phyloP scores from a whole-genome alignment of 2,888 invertebrate genomes.

The Parelbella ahira region DNA sequence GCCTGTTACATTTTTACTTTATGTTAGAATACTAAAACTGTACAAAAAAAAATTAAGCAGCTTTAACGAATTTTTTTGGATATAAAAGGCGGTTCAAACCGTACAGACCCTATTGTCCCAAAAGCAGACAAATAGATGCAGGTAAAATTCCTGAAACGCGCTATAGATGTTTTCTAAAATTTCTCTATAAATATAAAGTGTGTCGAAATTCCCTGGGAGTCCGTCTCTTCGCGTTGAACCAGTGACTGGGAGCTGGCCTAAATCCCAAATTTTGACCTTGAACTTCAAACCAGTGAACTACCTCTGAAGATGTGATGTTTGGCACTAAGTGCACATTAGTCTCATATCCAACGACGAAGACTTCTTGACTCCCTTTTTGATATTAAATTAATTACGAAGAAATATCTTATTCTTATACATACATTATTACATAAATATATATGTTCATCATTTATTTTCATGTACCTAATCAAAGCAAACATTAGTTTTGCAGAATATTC shows the following conservation, averaged over 20 bases:
- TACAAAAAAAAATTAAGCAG: slow-evolving; percentile 6
- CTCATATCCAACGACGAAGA: slow-evolving; percentile 60
- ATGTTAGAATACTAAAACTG: no score
- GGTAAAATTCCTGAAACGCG: slow-evolving; percentile 59
- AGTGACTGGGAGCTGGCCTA: slow-evolving; percentile 57
- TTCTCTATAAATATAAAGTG: slow-evolving; percentile 35
- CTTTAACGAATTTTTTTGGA: no score
- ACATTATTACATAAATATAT: no score
- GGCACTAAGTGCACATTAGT: slow-evolving; percentile 65
- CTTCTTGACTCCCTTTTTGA: slow-evolving; percentile 67
- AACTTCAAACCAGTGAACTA: slow-evolving; percentile 50
- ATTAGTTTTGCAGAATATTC: no score
- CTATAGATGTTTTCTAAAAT: slow-evolving; percentile 45
- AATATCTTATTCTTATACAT: no score
- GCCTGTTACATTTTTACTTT: no score
- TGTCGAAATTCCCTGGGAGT: slow-evolving; percentile 41
- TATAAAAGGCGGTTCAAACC: no score
- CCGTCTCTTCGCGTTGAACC: slow-evolving; percentile 70
- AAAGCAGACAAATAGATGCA: slow-evolving; percentile 51
- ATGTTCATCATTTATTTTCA: no score
- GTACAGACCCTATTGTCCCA: slow-evolving; percentile 26
- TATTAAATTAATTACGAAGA: no score
- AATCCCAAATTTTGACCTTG: slow-evolving; percentile 41
- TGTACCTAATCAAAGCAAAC: no score
- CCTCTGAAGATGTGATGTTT: slow-evolving; percentile 57